Percentiles rank a stretch among this genome's conserved stretches.
phyloP scores from a whole-genome alignment of 2,113 vertebrate genomes.

The Campylomormyrus tamandua region DNA sequence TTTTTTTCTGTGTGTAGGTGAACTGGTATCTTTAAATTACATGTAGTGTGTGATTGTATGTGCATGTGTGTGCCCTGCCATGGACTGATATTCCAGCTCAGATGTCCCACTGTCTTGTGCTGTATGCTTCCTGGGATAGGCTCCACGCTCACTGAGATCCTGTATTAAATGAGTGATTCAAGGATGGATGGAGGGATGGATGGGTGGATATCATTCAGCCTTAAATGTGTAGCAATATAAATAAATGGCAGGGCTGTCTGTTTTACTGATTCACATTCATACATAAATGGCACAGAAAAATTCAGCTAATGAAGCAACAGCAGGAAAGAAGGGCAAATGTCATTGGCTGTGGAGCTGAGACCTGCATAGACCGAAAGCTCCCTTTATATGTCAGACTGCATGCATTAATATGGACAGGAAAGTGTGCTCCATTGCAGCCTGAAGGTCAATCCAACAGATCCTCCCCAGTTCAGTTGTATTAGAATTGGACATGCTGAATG shows the following conservation, averaged over 20 bases:
- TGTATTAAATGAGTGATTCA: neutral
- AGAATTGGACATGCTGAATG: neutral
- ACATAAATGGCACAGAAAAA: neutral
- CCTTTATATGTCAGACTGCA: neutral
- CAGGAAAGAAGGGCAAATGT: neutral
- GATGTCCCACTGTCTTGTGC: neutral
- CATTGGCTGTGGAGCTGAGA: neutral
- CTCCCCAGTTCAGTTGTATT: neutral
- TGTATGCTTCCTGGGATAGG: neutral
- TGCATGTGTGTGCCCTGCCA: neutral
- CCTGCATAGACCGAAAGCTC: neutral
- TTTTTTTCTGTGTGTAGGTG: too few relatives aligned
- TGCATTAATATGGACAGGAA: neutral
- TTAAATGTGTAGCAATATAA: neutral
- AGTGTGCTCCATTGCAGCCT: neutral
- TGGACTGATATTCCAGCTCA: neutral
- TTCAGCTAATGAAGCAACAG: neutral
- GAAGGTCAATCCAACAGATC: neutral
- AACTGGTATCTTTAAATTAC: neutral
- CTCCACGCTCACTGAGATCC: neutral
- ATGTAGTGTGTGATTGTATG: neutral
- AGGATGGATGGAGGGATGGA: neutral
- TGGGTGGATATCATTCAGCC: neutral
- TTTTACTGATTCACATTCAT: neutral
- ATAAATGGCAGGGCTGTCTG: neutral